Conservation (phyloP, 2,797 vertebrate species). For the Notamacropus eugenii region DNA sequence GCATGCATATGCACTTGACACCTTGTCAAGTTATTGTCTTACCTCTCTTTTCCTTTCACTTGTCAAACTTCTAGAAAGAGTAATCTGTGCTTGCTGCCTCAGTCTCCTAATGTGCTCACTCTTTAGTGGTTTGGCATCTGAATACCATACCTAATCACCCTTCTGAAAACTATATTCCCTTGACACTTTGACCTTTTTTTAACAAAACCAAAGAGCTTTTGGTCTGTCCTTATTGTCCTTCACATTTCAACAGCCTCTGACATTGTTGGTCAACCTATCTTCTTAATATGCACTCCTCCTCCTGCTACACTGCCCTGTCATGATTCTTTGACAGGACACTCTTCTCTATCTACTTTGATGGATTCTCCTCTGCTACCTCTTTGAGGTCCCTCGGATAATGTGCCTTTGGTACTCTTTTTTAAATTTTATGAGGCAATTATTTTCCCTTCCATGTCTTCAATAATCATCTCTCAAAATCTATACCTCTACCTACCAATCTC, state of each 20-base stretch:
- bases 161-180: neutral
- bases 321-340: neutral
- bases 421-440: neutral
- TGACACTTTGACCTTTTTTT: neutral
- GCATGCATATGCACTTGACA: no score
- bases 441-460: neutral
- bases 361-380: neutral
- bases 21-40: neutral
- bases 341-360: neutral
- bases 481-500: neutral
- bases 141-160: neutral
- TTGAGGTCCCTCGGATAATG: neutral
- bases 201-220: neutral
- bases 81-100: neutral
- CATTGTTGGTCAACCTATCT: neutral
- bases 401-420: neutral
- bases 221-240: neutral
- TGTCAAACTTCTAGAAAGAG: neutral
- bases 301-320: neutral
- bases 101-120: neutral
- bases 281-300: neutral
- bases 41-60: neutral
- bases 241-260: neutral
- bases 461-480: neutral
- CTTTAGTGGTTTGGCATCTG: neutral